phyloP scores from a whole-genome alignment of 2,113 vertebrate species.

The Passer domesticus region DNA sequence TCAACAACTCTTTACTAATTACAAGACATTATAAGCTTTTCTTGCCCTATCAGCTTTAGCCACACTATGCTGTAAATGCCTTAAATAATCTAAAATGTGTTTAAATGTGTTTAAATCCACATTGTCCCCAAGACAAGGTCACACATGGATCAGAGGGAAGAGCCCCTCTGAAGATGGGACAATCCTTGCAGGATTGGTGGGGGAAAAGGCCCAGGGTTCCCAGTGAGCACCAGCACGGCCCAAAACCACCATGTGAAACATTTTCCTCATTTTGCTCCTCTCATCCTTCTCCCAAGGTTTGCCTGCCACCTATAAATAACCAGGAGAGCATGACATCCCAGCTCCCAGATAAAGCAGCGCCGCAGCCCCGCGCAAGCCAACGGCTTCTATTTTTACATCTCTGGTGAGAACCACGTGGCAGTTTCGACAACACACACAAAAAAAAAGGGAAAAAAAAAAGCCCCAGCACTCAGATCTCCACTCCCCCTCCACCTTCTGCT shows the following conservation, averaged over 20 bases:
- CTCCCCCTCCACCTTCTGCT: conserved; percentile 57
- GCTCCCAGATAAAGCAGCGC: conserved; percentile 38
- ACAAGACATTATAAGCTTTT: accelerated
- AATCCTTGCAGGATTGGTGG: background rate
- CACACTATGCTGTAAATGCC: background rate
- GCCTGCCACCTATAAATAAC: conserved; percentile 69
- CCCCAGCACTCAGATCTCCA: background rate
- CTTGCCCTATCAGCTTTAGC: background rate
- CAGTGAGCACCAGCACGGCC: background rate
- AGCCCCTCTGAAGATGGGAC: background rate
- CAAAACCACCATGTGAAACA: background rate
- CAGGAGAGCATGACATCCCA: conserved; percentile 43
- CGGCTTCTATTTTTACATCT: conserved; percentile 70
- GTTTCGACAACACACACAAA: conserved; percentile 34
- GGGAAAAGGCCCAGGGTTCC: background rate
- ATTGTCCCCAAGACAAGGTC: background rate
- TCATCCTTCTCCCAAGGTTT: background rate
- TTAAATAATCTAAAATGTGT: background rate
- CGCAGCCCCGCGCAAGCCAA: conserved; percentile 30
- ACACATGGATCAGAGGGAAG: background rate
- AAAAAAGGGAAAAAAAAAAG: background rate
- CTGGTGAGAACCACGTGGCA: conserved; percentile 70
- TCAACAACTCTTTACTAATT: background rate
- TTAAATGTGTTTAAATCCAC: background rate
- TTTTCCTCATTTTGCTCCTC: background rate